A percentile compares a stretch with the other conserved stretches of the same genome.
Conservation (phyloP, 2,113 vertebrate species). For the Acanthisitta chloris region DNA sequence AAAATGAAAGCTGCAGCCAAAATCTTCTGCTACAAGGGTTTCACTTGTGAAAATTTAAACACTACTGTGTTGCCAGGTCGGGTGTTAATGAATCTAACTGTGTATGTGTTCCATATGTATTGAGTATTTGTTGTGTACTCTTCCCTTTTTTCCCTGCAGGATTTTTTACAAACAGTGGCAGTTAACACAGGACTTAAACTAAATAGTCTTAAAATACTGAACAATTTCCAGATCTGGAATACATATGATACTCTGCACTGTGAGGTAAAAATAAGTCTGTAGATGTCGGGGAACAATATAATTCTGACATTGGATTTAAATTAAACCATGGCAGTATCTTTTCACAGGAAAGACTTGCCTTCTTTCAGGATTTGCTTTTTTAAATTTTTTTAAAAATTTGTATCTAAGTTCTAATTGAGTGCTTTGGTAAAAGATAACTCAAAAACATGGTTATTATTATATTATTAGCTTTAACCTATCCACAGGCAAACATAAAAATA, state of each 20-base stretch:
- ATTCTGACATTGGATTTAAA: background rate
- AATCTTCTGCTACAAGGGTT: background rate
- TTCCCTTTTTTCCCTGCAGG: conserved; percentile 43
- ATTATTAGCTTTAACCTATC: background rate
- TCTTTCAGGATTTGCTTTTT: background rate
- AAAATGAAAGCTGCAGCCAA: background rate
- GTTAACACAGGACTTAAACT: conserved; percentile 61
- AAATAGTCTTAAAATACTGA: conserved; percentile 11
- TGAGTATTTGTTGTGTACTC: background rate
- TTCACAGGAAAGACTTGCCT: background rate
- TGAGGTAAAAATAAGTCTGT: conserved; percentile 68
- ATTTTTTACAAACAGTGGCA: conserved; percentile 66
- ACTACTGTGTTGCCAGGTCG: background rate
- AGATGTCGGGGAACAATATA: background rate
- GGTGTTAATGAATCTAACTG: background rate
- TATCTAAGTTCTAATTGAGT: background rate
- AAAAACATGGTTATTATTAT: background rate
- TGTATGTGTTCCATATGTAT: background rate
- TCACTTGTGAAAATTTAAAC: background rate
- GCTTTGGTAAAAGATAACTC: background rate
- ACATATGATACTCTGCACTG: conserved; percentile 73
- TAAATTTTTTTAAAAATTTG: no score
- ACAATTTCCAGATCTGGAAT: conserved; percentile 70
- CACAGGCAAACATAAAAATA: background rate
- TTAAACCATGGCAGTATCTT: background rate